Conservation (phyloP, 2,113 vertebrate genomes). For the human region DNA sequence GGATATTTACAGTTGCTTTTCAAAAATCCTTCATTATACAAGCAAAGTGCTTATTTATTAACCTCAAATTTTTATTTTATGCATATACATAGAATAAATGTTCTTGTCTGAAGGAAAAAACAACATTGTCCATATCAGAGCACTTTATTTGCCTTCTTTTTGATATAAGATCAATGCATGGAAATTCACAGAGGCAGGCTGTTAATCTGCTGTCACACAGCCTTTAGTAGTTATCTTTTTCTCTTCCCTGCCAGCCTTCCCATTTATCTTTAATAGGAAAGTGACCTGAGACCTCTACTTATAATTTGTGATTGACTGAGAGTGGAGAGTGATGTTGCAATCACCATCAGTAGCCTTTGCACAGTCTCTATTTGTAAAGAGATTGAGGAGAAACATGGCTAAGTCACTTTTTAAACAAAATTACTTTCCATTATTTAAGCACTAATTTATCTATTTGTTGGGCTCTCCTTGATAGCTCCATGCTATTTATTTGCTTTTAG, state of each 20-base stretch:
- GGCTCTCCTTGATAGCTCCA: background rate
- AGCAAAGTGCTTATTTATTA: background rate
- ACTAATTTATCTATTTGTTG: background rate
- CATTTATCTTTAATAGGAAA: background rate
- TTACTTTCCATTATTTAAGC: background rate
- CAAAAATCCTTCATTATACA: background rate
- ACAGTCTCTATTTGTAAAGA: background rate
- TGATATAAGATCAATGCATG: conserved; percentile 49
- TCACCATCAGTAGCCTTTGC: background rate
- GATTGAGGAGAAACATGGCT: background rate
- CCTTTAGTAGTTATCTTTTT: conserved; percentile 51
- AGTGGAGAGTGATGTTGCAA: background rate
- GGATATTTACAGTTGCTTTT: background rate
- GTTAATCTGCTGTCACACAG: conserved; percentile 49
- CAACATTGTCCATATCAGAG: conserved; percentile 33
- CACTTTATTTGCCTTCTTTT: conserved; percentile 57
- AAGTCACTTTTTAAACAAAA: background rate
- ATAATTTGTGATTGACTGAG: background rate
- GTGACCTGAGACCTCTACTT: background rate
- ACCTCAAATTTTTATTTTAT: conserved; percentile 23
- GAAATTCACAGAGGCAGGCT: conserved; percentile 58
- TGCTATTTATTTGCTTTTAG: background rate
- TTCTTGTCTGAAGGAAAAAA: background rate
- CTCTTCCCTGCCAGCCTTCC: background rate
- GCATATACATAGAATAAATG: background rate